phyloP scores from a whole-genome alignment of 1,140 invertebrate genomes.

The Eupristina koningsbergeri region DNA sequence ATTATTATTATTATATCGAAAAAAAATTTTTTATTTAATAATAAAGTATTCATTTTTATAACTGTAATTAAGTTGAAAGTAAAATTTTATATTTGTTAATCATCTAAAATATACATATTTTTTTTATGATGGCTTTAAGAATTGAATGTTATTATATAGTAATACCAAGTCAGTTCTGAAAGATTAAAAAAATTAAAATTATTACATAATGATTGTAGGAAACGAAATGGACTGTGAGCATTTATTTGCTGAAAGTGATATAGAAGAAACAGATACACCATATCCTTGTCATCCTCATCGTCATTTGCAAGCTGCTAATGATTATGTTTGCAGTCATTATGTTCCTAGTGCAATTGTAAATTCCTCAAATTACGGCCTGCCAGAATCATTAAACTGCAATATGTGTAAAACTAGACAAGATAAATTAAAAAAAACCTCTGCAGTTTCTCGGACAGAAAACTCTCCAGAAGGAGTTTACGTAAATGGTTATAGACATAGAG shows the following conservation, averaged over 20 bases:
- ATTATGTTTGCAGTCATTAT: conserved; percentile 52
- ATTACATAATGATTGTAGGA: conserved; percentile 54
- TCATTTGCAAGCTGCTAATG: conserved; percentile 49
- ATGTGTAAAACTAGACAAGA: conserved; percentile 60
- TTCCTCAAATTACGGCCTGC: conserved; percentile 55
- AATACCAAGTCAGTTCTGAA: too few relatives aligned
- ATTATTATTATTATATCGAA: too few relatives aligned
- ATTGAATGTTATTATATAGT: too few relatives aligned
- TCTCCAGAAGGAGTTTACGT: conserved; percentile 46
- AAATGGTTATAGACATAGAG: conserved; percentile 55
- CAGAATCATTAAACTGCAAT: conserved; percentile 59
- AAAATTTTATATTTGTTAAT: too few relatives aligned
- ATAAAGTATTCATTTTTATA: too few relatives aligned
- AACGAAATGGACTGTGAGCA: conserved; percentile 74
- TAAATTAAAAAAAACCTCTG: conserved; percentile 52
- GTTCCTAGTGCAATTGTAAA: conserved; percentile 51
- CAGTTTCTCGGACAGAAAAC: conserved; percentile 49
- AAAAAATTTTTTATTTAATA: too few relatives aligned
- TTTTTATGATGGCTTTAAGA: too few relatives aligned
- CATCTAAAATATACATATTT: too few relatives aligned
- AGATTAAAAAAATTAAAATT: conserved; percentile 20
- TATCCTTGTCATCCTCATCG: conserved; percentile 60
- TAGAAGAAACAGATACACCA: conserved; percentile 69
- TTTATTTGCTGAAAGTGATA: conserved; percentile 73
- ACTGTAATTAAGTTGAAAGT: too few relatives aligned